Evolutionary conservation across 2,888 invertebrate species (phyloP).

Genomic region (Metalampra italica): DNA sequence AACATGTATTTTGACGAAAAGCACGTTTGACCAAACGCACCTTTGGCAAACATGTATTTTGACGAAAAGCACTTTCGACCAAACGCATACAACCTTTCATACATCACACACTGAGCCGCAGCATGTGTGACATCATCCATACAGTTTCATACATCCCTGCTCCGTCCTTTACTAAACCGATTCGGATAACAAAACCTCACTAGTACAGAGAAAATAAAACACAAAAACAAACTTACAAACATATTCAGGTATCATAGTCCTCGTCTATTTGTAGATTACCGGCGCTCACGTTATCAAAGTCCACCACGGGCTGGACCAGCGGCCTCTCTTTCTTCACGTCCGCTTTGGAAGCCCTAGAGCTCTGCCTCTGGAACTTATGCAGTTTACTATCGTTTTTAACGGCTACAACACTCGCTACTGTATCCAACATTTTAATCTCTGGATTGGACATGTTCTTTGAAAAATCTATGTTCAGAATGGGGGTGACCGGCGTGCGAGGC

Average conservation of each 20-base stretch:
- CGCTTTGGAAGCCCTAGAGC: slow-evolving; percentile 41
- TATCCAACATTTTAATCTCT: slow-evolving; percentile 62
- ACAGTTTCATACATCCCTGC: neutral
- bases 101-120: too few species aligned
- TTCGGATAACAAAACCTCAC: neutral
- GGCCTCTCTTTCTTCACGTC: slow-evolving; percentile 42
- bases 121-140: too few species aligned
- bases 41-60: too few species aligned
- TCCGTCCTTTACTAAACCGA: too few species aligned
- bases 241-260: slow-evolving; percentile 74
- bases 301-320: slow-evolving; percentile 37
- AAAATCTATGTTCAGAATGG: slow-evolving; percentile 67
- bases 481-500: slow-evolving; percentile 38
- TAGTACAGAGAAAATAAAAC: neutral
- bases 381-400: slow-evolving; percentile 31
- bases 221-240: neutral
- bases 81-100: too few species aligned
- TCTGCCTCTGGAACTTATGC: slow-evolving; percentile 42
- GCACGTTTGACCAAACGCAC: too few species aligned
- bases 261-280: slow-evolving; percentile 71
- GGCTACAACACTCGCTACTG: slow-evolving; percentile 31
- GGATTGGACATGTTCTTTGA: slow-evolving; percentile 56
- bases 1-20: too few species aligned
- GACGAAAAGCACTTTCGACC: too few species aligned
- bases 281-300: slow-evolving; percentile 59